Evolutionary conservation across 2,113 vertebrate species (phyloP), one percentile per base, ranked within the genome.

Genomic region (Setophaga coronata): DNA sequence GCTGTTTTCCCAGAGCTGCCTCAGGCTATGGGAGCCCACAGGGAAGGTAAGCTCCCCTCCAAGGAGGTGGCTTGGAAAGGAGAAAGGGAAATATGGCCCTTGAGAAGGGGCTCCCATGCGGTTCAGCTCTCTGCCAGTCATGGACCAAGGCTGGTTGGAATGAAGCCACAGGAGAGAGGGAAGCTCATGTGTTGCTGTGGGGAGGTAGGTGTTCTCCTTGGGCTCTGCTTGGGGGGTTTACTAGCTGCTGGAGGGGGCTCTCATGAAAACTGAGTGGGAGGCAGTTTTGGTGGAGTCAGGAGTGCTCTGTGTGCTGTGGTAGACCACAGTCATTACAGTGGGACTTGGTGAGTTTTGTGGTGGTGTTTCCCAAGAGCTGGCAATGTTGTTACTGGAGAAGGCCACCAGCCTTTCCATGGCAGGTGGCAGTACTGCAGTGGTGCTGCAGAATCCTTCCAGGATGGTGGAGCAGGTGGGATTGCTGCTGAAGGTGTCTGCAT

Each of bases 41-140:
- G 24, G 31, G 43, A 91, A 91, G 74, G 74, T 48, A 61, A 82
- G 50, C 3, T 67, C 13, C 15, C 1, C 5, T 29, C 4, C 0
- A 1, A 13, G 18, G 33, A 60, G 43, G 20, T 66, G 28, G 17
- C 25, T 78, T 91, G 34, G 47, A 70, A 65, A 1, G 21, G 8
- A 25, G 17, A n/a, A 53, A 53, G 38, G 14, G 50, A 62, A 76
- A 42, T 4, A 16, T 3, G 60, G 62, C 31, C 11, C 5, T 11
- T 18, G 43, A 53, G 56, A 42, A 58, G 20, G 14, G 10, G 7
- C 2, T 67, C 1, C 3, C 1, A 2, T 20, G 1, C 0, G 0
- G 14, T 45, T 18, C 14, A 26, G 29, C 26, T 50, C 54, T 64
- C 43, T 82, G 51, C 20, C 9, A 34, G 15, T 25, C 54, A 9